Base-by-base conservation (phyloP, 2,113 vertebrate genomes). In the Clarias magur region DNA sequence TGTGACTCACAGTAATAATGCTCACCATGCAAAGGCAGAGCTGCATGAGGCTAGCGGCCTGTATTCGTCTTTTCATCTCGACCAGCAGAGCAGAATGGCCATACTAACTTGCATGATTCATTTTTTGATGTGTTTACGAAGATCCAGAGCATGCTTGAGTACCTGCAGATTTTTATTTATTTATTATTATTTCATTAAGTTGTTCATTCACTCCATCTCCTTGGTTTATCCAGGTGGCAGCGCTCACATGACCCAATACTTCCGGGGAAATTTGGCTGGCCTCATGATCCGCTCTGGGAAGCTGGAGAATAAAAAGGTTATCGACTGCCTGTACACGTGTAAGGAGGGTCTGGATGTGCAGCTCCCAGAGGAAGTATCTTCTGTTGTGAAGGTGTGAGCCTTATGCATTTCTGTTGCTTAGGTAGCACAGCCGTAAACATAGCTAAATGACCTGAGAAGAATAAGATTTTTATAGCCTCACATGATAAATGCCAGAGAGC, bases 281-380 rank as follows among this genome's bases (percentile, higher is more conserved):
- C 85, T 99, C 30, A 98, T 98, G 89, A 95, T 99, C 79, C 97
- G 97, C 75, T 95, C 97, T 0, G 98, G 98, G 23, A 99, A 97
- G 82, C 93, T 99, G 85, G 96, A 99, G 27, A 98, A 96, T 92
- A 99, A 98, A 95, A 98, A 98, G 82, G 97, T 99, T 91, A 99
- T 99, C 0, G 98, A 99, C 91, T 99, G 98, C 87, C 94, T 99
- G 10, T 99, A 99, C 67, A 99, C 98, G 16, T 99, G 98, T 95
- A 99, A 99, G 72, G 98, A 99, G 91, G 98, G 98, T 0, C 95
- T 99, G 88, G 97, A 99, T 25, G 93, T 99, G 86, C 97, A 97
- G 82, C 90, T 95, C 82, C 91, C 97, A 0, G 97, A 97, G 12
- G 97, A 96, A 10, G 90, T 95, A 0, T 92, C 95, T 87, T 95